These are phyloP conservation scores for Unio pictorum DNA, from an alignment of 2,888 invertebrate genomes.

Conservation along the genomic window DNA sequence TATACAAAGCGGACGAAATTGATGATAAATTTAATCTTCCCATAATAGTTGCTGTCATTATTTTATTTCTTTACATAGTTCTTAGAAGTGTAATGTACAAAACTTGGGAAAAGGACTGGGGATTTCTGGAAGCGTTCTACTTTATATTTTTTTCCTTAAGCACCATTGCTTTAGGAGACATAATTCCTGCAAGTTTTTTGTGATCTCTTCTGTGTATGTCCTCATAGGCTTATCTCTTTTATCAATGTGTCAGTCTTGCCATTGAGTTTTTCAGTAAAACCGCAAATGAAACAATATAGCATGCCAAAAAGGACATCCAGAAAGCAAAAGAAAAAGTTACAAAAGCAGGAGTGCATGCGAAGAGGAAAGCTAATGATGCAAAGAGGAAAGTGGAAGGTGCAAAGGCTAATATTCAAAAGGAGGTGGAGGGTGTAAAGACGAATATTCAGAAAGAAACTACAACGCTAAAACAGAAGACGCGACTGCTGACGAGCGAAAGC, in stretches of 20 bases:
- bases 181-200: slow-evolving; percentile 89
- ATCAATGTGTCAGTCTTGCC: slow-evolving; percentile 97
- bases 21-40: slow-evolving; percentile 92
- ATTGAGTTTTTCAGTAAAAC: slow-evolving; percentile 58
- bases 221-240: slow-evolving; percentile 95
- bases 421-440: slow-evolving; percentile 7
- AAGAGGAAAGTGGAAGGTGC: slow-evolving; percentile 12
- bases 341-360: slow-evolving; percentile 28
- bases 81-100: slow-evolving; percentile 84
- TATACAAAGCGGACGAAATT: slow-evolving; percentile 30
- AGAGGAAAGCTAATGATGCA: slow-evolving; percentile 17
- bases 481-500: too few relatives aligned
- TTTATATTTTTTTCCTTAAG: slow-evolving; percentile 82
- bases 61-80: slow-evolving; percentile 89
- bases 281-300: slow-evolving; percentile 52
- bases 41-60: slow-evolving; percentile 86
- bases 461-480: slow-evolving; percentile 17
- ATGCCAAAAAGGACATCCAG: slow-evolving; percentile 41
- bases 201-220: slow-evolving; percentile 92
- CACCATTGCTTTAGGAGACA: slow-evolving; percentile 92
- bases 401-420: slow-evolving; percentile 16
- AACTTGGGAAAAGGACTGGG: slow-evolving; percentile 80
- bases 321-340: slow-evolving; percentile 37
- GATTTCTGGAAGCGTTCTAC: slow-evolving; percentile 94
- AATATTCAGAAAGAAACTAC: slow-evolving; percentile 16